Conservation (phyloP, 1,140 invertebrate species). For the Belonocnema kinseyi region DNA sequence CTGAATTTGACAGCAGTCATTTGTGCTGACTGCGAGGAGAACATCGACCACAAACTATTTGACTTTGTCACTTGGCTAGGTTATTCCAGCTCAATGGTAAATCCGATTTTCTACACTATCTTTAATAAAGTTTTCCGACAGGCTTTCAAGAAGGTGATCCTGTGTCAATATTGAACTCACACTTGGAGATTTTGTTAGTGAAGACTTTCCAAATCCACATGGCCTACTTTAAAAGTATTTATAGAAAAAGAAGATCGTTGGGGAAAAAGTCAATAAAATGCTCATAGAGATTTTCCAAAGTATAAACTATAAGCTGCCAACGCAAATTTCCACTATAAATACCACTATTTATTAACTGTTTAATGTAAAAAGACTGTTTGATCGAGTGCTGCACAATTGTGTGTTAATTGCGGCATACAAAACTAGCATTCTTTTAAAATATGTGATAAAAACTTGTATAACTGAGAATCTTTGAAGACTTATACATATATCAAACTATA, state of each 20-base stretch:
- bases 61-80: slow-evolving; percentile 93
- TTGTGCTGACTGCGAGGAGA: slow-evolving; percentile 85
- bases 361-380: too few species aligned
- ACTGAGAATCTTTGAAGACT: too few species aligned
- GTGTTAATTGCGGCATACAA: too few species aligned
- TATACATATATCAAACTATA: too few species aligned
- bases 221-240: slow-evolving; percentile 36
- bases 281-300: background rate
- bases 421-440: too few species aligned
- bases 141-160: slow-evolving; percentile 92
- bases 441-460: too few species aligned
- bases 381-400: too few species aligned
- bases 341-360: slow-evolving; percentile 9
- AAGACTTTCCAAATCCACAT: slow-evolving; percentile 32
- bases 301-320: slow-evolving; percentile 18
- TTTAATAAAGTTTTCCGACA: slow-evolving; percentile 95
- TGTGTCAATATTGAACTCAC: slow-evolving; percentile 76
- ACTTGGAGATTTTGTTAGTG: slow-evolving; percentile 53
- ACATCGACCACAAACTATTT: slow-evolving; percentile 86
- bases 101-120: slow-evolving; percentile 96
- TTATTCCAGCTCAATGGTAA: slow-evolving; percentile 94
- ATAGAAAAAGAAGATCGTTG: too few species aligned
- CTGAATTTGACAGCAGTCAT: slow-evolving; percentile 88
- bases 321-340: slow-evolving; percentile 49
- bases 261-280: too few species aligned